phyloP scores from a whole-genome alignment of 1,140 invertebrate species.

The Drosophila sucinea region DNA sequence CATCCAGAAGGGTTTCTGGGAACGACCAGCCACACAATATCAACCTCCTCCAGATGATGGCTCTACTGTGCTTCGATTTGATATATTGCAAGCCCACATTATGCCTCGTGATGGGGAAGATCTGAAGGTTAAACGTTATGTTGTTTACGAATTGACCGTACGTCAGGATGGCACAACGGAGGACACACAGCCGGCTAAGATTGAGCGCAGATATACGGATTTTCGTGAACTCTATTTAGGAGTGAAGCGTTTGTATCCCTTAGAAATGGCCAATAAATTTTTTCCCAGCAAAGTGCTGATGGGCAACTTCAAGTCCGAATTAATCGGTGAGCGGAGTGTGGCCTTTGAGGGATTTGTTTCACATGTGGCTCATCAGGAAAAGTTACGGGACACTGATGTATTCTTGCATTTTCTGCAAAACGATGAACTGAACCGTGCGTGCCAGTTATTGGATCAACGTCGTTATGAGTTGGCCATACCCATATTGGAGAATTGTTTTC shows the following conservation, averaged over 20 bases:
- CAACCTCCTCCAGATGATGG: conserved; percentile 66
- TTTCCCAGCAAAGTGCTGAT: conserved; percentile 91
- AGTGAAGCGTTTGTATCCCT: conserved; percentile 86
- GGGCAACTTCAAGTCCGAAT: conserved; percentile 89
- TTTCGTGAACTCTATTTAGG: conserved; percentile 88
- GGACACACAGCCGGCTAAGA: conserved; percentile 86
- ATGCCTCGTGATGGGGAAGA: conserved; percentile 81
- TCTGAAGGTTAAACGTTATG: conserved; percentile 86
- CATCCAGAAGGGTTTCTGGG: conserved; percentile 65
- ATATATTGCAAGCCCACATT: conserved; percentile 84
- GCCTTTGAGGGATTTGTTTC: conserved; percentile 89
- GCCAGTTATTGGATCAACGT: conserved; percentile 85
- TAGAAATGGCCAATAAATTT: conserved; percentile 84
- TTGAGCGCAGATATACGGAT: conserved; percentile 90
- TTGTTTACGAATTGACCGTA: conserved; percentile 86
- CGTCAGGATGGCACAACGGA: conserved; percentile 83
- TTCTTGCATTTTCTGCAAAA: conserved; percentile 89
- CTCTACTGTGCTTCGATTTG: conserved; percentile 78
- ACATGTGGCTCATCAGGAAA: conserved; percentile 85
- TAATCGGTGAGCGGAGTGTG: conserved; percentile 88
- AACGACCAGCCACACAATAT: conserved; percentile 40
- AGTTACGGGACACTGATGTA: conserved; percentile 85
- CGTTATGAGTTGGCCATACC: conserved; percentile 87
- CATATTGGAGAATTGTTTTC: conserved; percentile 88
- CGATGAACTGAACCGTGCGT: conserved; percentile 86